Percentiles rank a stretch among this genome's conserved stretches.
These are phyloP conservation scores for Sebastes dallii DNA, from an alignment of 2,797 vertebrate genomes.

Conservation along the genomic window DNA sequence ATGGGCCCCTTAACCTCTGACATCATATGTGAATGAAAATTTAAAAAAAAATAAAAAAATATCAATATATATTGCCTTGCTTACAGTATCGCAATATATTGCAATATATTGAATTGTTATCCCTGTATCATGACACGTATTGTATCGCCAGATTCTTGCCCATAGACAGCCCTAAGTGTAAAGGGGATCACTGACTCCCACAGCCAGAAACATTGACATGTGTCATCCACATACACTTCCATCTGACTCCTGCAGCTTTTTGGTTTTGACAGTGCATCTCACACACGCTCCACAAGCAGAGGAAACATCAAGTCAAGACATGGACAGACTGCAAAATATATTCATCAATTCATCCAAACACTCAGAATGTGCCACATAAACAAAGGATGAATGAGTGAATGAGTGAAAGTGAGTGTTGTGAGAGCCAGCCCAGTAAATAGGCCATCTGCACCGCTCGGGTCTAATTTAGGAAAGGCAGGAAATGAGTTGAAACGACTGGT, in stretches of 20 bases:
- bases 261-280: neutral
- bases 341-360: conserved; percentile 1
- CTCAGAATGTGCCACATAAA: neutral
- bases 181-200: neutral
- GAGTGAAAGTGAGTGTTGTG: conserved; percentile 9
- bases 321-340: neutral
- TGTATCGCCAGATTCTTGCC: no score
- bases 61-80: no score
- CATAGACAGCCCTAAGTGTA: no score
- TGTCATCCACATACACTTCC: neutral
- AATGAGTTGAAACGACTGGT: conserved; percentile 12
- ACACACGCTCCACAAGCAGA: neutral
- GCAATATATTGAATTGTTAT: no score
- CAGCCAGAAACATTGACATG: neutral
- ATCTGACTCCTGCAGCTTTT: neutral
- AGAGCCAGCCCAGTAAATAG: conserved; percentile 11
- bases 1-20: no score
- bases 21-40: no score
- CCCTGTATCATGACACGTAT: no score
- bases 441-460: conserved; percentile 11
- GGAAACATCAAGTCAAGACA: neutral
- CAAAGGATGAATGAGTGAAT: neutral
- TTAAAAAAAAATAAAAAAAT: no score
- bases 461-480: conserved; percentile 35
- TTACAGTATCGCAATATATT: no score